Evolutionary conservation across 2,113 vertebrate species (phyloP).

Genomic region (Eubucco bourcierii): DNA sequence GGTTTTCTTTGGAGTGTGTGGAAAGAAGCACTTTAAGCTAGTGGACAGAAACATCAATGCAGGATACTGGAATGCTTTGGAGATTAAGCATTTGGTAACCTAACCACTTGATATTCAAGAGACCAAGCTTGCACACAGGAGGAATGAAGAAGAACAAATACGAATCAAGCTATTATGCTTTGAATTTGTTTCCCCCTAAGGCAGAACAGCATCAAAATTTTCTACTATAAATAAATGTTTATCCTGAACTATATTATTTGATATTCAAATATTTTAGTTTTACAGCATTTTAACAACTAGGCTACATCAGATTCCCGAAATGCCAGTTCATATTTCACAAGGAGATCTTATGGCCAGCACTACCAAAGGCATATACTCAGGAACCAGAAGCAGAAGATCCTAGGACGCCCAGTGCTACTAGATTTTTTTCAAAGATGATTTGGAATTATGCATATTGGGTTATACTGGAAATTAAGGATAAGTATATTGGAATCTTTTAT

Average conservation of each 20-base stretch:
- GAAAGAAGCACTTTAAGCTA: conserved; percentile 4
- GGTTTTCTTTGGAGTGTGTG: background rate
- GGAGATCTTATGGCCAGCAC: background rate
- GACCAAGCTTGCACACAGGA: background rate
- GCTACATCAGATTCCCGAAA: background rate
- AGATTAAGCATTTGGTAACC: background rate
- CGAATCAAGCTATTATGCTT: background rate
- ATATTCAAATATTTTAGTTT: background rate
- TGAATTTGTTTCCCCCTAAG: background rate
- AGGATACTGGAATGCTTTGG: background rate
- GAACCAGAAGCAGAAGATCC: background rate
- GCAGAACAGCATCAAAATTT: background rate
- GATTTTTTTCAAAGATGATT: background rate
- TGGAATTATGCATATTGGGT: background rate
- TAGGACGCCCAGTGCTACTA: background rate
- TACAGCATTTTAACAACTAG: background rate
- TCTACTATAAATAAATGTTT: background rate
- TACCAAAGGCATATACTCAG: background rate
- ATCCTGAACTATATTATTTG: background rate
- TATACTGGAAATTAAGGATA: background rate
- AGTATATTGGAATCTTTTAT: background rate
- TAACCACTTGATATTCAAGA: background rate
- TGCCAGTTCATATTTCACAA: background rate
- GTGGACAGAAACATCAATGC: background rate
- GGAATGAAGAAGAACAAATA: background rate